A percentile compares a stretch with the other conserved stretches of the same genome.
Conservation (phyloP, 2,888 invertebrate genomes). For the Apamea sordens region DNA sequence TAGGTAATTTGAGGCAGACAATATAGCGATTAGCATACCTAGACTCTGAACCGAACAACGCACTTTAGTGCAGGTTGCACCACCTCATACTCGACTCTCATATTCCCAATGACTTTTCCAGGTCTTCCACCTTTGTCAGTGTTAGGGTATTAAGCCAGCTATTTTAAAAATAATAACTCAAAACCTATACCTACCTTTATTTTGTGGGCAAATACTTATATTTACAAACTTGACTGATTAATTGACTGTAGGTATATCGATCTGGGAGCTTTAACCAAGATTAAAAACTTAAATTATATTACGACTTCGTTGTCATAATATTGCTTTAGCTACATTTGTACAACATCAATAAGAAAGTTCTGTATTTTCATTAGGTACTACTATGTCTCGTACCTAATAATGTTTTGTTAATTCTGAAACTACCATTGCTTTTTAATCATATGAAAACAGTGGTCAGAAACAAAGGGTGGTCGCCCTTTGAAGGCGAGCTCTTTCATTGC, state of each 20-base stretch:
- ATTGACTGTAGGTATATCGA: not conserved
- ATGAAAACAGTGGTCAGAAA: constrained; percentile 56
- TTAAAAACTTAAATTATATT: not conserved
- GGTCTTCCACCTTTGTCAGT: not conserved
- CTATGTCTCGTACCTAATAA: constrained; percentile 18
- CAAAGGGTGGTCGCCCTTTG: constrained; percentile 52
- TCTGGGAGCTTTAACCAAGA: not conserved
- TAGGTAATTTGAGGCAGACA: constrained; percentile 6
- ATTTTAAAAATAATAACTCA: not conserved
- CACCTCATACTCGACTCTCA: not conserved
- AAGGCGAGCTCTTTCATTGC: constrained; percentile 43
- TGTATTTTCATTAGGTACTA: constrained; percentile 22
- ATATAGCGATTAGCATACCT: constrained; percentile 25
- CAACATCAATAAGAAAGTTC: constrained; percentile 10
- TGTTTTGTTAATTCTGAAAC: constrained; percentile 42
- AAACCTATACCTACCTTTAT: not conserved
- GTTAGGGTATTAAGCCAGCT: not conserved
- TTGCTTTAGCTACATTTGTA: not conserved
- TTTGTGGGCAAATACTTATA: not conserved
- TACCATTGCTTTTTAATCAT: constrained; percentile 46
- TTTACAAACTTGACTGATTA: too few relatives aligned
- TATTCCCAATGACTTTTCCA: constrained; percentile 8
- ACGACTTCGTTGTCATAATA: not conserved
- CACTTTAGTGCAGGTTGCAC: constrained; percentile 10
- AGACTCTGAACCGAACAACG: constrained; percentile 7